Conservation (phyloP, 2,888 invertebrate genomes). For the Caprella mutica region DNA sequence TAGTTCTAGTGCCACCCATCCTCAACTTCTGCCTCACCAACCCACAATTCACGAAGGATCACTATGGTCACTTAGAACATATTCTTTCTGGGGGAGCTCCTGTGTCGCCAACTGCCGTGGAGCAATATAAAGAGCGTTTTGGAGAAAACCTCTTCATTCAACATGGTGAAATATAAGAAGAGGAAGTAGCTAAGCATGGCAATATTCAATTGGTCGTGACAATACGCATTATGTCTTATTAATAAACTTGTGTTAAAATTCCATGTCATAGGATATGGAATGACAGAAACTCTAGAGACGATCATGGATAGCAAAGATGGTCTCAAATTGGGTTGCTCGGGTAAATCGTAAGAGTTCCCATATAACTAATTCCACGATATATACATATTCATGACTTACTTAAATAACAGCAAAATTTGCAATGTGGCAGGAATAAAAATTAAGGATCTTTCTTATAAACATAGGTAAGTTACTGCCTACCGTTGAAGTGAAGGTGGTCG, state of each 20-base stretch:
- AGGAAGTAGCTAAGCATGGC: no score
- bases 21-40: conserved; percentile 53
- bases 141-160: not conserved
- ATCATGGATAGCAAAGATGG: conserved; percentile 45
- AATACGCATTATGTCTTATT: no score
- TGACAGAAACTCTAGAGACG: conserved; percentile 54
- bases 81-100: conserved; percentile 59
- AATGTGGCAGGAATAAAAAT: no score
- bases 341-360: no score
- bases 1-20: conserved; percentile 71
- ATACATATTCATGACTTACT: no score
- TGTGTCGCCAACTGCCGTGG: not conserved
- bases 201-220: no score
- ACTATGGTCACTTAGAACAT: conserved; percentile 47
- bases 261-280: no score
- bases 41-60: conserved; percentile 49
- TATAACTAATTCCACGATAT: no score
- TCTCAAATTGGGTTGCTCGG: conserved; percentile 16
- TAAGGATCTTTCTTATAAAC: no score
- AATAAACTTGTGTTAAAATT: no score
- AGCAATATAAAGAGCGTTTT: not conserved
- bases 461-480: conserved; percentile 35
- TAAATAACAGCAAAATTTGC: no score
- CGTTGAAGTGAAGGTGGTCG: conserved; percentile 50
- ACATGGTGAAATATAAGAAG: not conserved